A percentile compares a stretch with the other conserved stretches of the same genome.
Conservation (phyloP, 2,888 invertebrate genomes). For the Acanthoscelides obtectus region DNA sequence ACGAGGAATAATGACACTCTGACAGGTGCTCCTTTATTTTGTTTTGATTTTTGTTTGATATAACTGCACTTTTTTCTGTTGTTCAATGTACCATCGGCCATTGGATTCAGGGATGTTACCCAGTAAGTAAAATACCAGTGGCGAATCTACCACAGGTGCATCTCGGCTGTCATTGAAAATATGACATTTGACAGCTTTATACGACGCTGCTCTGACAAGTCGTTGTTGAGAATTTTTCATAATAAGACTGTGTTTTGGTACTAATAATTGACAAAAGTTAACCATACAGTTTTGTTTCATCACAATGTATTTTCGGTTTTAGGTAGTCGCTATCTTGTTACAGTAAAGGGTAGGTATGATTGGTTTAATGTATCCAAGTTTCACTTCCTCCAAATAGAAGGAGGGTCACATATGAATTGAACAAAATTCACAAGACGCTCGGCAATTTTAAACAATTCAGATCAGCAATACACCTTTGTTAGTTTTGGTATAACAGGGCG, state of each 20-base stretch:
- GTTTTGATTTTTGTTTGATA: conserved; percentile 42
- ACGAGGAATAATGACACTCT: conserved; percentile 17
- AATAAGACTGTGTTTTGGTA: conserved; percentile 4
- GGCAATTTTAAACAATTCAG: too few relatives aligned
- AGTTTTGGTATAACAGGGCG: too few relatives aligned
- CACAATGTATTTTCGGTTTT: background rate
- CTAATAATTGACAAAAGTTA: conserved; percentile 3
- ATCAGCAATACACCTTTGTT: too few relatives aligned
- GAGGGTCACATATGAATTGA: too few relatives aligned
- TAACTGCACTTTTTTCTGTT: conserved; percentile 61
- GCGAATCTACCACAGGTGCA: conserved; percentile 11
- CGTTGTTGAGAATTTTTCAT: background rate
- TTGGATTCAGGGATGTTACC: conserved; percentile 67
- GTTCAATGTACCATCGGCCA: conserved; percentile 56
- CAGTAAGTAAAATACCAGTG: conserved; percentile 58
- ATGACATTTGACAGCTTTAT: background rate
- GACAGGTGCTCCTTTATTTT: conserved; percentile 20
- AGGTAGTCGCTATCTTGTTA: background rate
- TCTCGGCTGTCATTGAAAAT: background rate
- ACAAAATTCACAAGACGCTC: background rate
- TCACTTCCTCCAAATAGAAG: background rate
- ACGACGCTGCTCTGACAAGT: background rate
- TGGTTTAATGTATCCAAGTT: background rate
- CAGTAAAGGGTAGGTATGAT: background rate
- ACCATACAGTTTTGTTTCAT: background rate